Conservation (phyloP, 2,797 vertebrate species). For the Paguma larvata region DNA sequence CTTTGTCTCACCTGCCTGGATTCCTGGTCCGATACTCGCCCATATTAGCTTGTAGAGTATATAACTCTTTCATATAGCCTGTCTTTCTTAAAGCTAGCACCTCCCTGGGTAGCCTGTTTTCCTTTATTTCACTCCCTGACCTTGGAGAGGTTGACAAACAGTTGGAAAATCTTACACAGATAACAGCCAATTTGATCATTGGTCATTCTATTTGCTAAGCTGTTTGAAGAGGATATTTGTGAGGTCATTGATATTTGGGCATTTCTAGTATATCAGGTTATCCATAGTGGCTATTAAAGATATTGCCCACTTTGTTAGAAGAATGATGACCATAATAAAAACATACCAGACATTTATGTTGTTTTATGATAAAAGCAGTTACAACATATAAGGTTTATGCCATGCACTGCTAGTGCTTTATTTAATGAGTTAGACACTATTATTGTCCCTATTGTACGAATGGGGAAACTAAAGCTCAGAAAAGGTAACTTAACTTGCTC, state of each 20-base stretch:
- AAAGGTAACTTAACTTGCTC: slow-evolving; percentile 8
- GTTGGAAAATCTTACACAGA: slow-evolving; percentile 30
- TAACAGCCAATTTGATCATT: slow-evolving; percentile 39
- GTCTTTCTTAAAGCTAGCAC: slow-evolving; percentile 31
- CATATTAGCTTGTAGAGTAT: background rate
- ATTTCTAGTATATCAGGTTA: background rate
- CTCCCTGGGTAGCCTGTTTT: background rate
- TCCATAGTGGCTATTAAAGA: background rate
- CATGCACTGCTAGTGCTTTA: background rate
- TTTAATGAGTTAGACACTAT: background rate
- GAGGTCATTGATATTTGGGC: slow-evolving; percentile 8
- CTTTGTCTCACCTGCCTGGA: slow-evolving; percentile 34
- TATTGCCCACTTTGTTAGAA: slow-evolving; percentile 15
- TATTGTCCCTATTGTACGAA: background rate
- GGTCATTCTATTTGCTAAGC: background rate
- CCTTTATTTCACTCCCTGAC: background rate
- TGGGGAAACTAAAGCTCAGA: slow-evolving; percentile 6
- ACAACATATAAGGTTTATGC: background rate
- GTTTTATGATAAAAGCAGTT: slow-evolving; percentile 35
- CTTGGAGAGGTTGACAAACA: background rate
- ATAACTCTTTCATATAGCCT: background rate
- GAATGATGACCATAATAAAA: slow-evolving; percentile 13
- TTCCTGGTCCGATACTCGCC: background rate
- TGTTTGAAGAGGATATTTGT: slow-evolving; percentile 34
- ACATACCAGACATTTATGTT: background rate